Base-by-base conservation (phyloP, 2,113 vertebrate species). In the Pomatorhinus ruficollis region DNA sequence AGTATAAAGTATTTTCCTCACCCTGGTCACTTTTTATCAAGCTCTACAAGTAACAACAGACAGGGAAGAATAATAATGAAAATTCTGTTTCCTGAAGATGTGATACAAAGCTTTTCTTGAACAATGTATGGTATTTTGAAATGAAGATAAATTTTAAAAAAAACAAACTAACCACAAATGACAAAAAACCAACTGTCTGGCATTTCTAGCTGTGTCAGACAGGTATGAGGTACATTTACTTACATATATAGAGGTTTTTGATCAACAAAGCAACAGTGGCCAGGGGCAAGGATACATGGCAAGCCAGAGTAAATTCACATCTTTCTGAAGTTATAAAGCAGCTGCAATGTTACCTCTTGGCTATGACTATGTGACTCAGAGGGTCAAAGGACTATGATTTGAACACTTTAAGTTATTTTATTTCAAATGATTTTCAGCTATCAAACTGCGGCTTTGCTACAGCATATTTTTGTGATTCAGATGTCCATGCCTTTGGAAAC, bases 201-300 rank as follows among this genome's bases (percentile, higher is more conserved):
- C 15, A 42, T 61, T 87, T 31, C 42, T 70, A 61, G 17, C 24
- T 71, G 15, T 84, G 28, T 44, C 20, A 77, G 77, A 63, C 8
- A 50, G 21, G 13, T 60, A 33, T 14, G 47, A 70, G 6, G n/a
- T 61, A 18, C 11, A 10, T 71, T 87, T 81, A 56, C 33, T 69
- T 81, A 40, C 7, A 21, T 4, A 6, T 22, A 19, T 4, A 8
- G 39, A 84, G 52, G 6, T 45, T 94, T 79, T 63, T 79, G 8
- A 15, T 61, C 18, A 61, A 45, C 20, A 65, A 53, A 78, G 30
- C 12, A 70, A 27, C 22, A 31, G 40, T 53, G 45, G 17, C 50
- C 52, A 74, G 20, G 12, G 19, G 5, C 10, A 11, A 28, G 11
- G n/a, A 69, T 1, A 0, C 31, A 53, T 3, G 57, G 17, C 21